Conservation (phyloP, 2,113 vertebrate species). For the Motacilla tschutschensis region DNA sequence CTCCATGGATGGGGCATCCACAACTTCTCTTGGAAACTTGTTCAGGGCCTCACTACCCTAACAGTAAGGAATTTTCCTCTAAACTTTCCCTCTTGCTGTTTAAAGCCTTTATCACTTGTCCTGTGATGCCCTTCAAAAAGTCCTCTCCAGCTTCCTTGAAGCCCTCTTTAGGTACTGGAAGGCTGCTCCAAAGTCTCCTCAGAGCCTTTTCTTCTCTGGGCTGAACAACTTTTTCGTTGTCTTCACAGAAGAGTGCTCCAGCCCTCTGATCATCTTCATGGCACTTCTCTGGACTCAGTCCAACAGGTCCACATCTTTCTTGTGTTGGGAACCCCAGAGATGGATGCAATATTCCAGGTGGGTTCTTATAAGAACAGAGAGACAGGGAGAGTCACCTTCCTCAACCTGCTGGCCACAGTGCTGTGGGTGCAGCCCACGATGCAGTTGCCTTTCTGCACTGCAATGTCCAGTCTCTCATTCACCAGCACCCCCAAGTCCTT, state of each 20-base stretch:
- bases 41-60: neutral
- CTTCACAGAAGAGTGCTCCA: neutral
- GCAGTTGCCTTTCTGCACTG: neutral
- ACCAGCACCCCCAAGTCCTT: neutral
- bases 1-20: neutral
- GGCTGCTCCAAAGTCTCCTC: neutral
- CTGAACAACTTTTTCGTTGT: neutral
- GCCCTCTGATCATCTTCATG: neutral
- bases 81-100: neutral
- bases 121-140: neutral
- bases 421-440: neutral
- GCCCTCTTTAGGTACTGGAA: neutral
- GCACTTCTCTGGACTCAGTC: neutral
- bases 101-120: neutral
- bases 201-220: neutral
- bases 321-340: neutral
- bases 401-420: fast-evolving
- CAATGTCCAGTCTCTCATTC: no score
- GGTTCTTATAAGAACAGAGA: neutral
- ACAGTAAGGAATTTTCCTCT: neutral
- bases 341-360: neutral
- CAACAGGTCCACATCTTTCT: neutral
- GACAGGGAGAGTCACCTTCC: neutral
- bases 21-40: neutral
- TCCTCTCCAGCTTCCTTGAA: neutral